phyloP scores from a whole-genome alignment of 2,797 vertebrate species.

The Epinephelus awoara region DNA sequence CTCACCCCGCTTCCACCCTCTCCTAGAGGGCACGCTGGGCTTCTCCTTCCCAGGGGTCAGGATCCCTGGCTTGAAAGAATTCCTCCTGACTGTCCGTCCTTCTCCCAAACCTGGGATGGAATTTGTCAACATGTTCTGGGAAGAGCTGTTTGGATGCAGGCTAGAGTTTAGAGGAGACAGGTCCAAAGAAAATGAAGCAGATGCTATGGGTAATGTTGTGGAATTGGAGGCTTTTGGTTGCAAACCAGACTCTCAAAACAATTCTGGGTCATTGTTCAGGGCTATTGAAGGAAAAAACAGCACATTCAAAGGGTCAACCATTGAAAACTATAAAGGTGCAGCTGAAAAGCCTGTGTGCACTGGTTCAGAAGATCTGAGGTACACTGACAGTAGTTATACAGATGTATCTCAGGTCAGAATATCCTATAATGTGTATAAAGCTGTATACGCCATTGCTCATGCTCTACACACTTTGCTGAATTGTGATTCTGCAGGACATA shows the following conservation, averaged over 20 bases:
- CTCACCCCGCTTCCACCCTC: conserved; percentile 65
- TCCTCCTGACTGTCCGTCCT: conserved; percentile 75
- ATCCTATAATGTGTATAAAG: conserved; percentile 87
- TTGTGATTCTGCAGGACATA: conserved; percentile 47
- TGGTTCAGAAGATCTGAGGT: conserved; percentile 70
- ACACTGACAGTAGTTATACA: conserved; percentile 76
- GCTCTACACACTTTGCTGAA: conserved; percentile 79
- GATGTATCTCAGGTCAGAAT: conserved; percentile 79
- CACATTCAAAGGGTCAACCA: not conserved
- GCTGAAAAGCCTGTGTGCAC: conserved; percentile 51
- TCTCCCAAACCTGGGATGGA: conserved; percentile 75
- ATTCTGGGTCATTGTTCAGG: not conserved
- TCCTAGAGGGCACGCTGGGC: conserved; percentile 82
- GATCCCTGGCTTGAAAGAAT: conserved; percentile 79
- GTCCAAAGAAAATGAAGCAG: not conserved
- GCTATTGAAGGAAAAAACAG: not conserved
- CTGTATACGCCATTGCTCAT: conserved; percentile 84
- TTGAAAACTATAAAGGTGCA: conserved; percentile 59
- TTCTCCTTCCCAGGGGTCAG: conserved; percentile 84
- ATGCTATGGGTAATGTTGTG: not conserved
- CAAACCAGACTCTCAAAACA: conserved; percentile 11
- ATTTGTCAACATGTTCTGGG: conserved; percentile 85
- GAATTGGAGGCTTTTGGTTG: not conserved
- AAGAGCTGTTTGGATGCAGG: conserved; percentile 75
- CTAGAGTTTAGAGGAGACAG: conserved; percentile 26